Conservation (phyloP, 1,140 invertebrate genomes). For the Atta texana region DNA sequence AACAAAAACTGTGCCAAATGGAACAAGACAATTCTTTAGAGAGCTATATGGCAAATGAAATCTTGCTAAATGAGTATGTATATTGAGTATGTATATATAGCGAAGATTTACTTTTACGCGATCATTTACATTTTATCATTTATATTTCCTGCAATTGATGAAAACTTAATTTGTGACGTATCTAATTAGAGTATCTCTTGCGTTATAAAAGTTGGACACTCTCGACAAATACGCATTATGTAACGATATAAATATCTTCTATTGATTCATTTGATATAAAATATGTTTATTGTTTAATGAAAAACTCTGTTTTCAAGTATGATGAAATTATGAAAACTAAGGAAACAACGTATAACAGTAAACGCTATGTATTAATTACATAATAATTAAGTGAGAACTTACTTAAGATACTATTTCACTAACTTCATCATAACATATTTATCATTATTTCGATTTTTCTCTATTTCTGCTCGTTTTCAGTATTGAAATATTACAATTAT, state of each 20-base stretch:
- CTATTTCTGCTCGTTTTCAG: neutral
- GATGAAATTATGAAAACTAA: conserved; percentile 20
- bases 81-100: too few relatives aligned
- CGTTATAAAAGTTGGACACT: neutral
- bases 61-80: conserved; percentile 23
- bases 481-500: neutral
- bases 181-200: neutral
- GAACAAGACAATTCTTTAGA: conserved; percentile 26
- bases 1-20: conserved; percentile 49
- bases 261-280: neutral
- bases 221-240: neutral
- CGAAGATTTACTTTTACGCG: conserved; percentile 19
- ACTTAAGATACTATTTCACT: neutral
- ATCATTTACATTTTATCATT: conserved; percentile 40
- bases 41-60: neutral
- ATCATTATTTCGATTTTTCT: neutral
- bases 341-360: neutral
- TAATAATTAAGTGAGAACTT: neutral
- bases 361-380: neutral
- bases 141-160: neutral
- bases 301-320: neutral
- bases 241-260: neutral
- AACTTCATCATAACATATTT: neutral
- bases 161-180: conserved; percentile 27
- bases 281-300: neutral